These are phyloP conservation scores for Alcedo quadribrachys DNA, from an alignment of 2,797 vertebrate species.

Conservation along the genomic window DNA sequence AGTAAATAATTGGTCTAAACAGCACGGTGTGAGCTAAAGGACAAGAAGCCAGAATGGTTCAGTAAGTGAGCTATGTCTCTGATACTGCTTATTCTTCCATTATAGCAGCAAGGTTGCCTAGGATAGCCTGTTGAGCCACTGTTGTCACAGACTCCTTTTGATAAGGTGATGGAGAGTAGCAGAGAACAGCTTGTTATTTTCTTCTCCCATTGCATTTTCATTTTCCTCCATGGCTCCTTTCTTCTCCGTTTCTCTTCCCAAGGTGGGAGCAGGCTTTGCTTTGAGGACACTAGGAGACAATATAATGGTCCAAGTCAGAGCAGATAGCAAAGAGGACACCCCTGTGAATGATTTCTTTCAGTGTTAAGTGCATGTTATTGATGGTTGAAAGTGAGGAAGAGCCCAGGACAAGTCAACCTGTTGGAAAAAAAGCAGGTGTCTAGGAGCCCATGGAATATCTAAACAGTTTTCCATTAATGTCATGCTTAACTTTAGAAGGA, in stretches of 20 bases:
- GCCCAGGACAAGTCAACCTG: neutral
- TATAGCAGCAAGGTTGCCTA: neutral
- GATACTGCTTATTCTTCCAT: neutral
- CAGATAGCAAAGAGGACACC: neutral
- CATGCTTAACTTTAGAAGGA: neutral
- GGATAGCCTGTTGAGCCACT: neutral
- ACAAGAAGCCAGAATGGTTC: neutral
- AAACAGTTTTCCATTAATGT: neutral
- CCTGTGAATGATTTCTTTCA: neutral
- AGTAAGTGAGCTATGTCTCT: neutral
- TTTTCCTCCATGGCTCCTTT: neutral
- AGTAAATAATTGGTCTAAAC: neutral
- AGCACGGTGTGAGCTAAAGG: neutral
- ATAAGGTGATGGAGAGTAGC: neutral
- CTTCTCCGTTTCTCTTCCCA: neutral
- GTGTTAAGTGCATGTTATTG: neutral
- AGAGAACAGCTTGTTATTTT: neutral
- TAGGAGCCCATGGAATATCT: neutral
- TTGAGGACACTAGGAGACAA: neutral
- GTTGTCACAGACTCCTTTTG: neutral
- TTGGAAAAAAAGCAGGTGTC: neutral
- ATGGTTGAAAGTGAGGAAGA: neutral
- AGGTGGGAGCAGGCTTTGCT: neutral
- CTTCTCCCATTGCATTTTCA: neutral
- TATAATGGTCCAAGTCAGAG: neutral